phyloP scores from a whole-genome alignment of 2,888 invertebrate genomes.

The Bombylius major region DNA sequence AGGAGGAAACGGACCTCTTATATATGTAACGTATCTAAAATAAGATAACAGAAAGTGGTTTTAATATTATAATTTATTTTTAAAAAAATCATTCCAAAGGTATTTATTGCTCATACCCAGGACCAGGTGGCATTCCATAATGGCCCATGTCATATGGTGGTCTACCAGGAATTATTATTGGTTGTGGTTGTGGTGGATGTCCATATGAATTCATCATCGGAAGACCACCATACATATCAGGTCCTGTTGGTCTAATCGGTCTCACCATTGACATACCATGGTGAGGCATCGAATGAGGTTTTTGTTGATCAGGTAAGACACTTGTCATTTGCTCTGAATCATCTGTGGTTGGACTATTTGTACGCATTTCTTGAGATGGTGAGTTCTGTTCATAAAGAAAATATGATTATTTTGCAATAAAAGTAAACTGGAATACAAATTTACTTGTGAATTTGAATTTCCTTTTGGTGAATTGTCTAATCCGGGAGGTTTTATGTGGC shows the following conservation, averaged over 20 bases:
- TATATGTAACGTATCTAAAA: not conserved
- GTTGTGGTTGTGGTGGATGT: constrained; percentile 9
- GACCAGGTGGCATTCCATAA: constrained; percentile 3
- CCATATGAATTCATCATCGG: constrained; percentile 6
- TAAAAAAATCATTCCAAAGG: no score
- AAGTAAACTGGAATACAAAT: not conserved
- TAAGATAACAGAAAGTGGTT: no score
- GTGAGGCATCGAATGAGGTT: constrained; percentile 16
- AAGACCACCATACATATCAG: constrained; percentile 8
- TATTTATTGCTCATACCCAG: not conserved
- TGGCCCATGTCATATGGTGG: constrained; percentile 12
- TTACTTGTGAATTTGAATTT: constrained; percentile 2
- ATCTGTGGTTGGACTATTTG: constrained; percentile 60
- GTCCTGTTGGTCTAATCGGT: constrained; percentile 7
- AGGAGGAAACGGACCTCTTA: constrained; percentile 13
- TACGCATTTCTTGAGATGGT: constrained; percentile 43
- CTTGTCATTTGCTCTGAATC: constrained; percentile 34
- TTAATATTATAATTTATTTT: no score
- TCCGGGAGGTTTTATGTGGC: constrained; percentile 37
- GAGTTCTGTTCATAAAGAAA: not conserved
- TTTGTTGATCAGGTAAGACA: not conserved
- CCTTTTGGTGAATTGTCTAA: constrained; percentile 31
- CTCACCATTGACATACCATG: constrained; percentile 4
- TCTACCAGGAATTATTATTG: constrained; percentile 8
- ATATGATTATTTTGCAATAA: not conserved